Base-by-base conservation (phyloP, 1,140 invertebrate species). In the Araneus ventricosus region DNA sequence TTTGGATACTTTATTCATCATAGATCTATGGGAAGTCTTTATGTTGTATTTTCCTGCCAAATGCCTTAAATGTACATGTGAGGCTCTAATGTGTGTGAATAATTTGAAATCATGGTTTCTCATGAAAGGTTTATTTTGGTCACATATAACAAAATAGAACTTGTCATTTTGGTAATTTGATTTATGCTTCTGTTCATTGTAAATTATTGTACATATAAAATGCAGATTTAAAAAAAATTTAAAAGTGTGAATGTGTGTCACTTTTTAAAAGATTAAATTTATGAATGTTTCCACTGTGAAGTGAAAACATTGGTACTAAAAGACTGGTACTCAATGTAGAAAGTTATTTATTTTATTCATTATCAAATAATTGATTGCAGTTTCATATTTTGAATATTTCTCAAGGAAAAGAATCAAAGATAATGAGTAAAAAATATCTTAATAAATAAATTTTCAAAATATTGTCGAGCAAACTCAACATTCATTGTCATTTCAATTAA, bases 31-130 rank as follows among this genome's bases (percentile, higher is more conserved):
- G 24, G 63, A 70, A 63, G 20, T 88, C 8, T 52, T 70, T 89
- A 39, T 89, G 61, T 88, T 89, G 52, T 41, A 89, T 89, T 89
- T 89, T 89, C 45, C 88, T 89, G 88, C 39, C 67, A 82, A 82
- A 82, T 34, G n/a, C 14, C 17, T 4, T 80, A 79, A 80, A 24
- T 82, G 7, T 82, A 45, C n/a, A n/a, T 45, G 5, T 75, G 41
- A 45, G 39, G 80, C 80, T 82, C n/a, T n/a, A 14, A 67, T 41
- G 4, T 80, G 7, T 80, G 0, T 82, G 20, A 82, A 27, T 79
- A 34, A 34, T 79, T 79, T 34, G 8, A 34, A n/a, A 79, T 20
- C 17, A 79, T 79, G 70, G 7, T n/a, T 82, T 52, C 80, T 67
- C 14, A 52, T 82, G 22, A 82, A 82, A 82, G 2, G 45, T 67